phyloP scores from a whole-genome alignment of 1,140 invertebrate genomes.

The Cotesia glomerata region DNA sequence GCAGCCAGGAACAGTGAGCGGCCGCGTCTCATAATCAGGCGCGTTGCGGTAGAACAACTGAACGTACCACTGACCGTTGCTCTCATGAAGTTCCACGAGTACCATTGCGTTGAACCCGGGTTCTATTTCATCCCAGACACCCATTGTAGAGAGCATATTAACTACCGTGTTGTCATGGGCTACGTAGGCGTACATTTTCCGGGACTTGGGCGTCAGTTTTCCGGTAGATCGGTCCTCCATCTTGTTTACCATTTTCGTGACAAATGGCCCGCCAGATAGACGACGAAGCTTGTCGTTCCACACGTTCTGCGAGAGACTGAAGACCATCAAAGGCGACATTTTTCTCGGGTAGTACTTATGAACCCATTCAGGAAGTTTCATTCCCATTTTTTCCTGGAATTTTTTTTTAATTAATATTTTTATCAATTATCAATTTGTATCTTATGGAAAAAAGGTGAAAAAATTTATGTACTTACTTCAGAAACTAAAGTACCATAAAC shows the following conservation, averaged over 20 bases:
- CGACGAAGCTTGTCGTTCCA: slow-evolving; percentile 68
- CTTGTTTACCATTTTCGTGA: slow-evolving; percentile 71
- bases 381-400: slow-evolving; percentile 62
- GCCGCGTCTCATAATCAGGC: slow-evolving; percentile 60
- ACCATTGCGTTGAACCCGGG: slow-evolving; percentile 75
- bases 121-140: slow-evolving; percentile 75
- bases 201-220: slow-evolving; percentile 58
- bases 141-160: slow-evolving; percentile 71
- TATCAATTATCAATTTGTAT: not conserved
- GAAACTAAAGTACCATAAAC: no score
- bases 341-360: slow-evolving; percentile 68
- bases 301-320: slow-evolving; percentile 68
- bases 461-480: no score
- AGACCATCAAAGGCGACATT: slow-evolving; percentile 65
- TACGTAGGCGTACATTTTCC: slow-evolving; percentile 73
- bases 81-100: slow-evolving; percentile 76
- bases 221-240: slow-evolving; percentile 64
- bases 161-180: slow-evolving; percentile 80
- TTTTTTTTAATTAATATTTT: slow-evolving; percentile 5
- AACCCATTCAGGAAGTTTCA: slow-evolving; percentile 70
- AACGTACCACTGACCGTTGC: slow-evolving; percentile 62
- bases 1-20: slow-evolving; percentile 70
- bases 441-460: no score
- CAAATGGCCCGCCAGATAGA: slow-evolving; percentile 67
- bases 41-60: slow-evolving; percentile 69